phyloP scores from a whole-genome alignment of 2,113 vertebrate genomes.

The Pedionomus torquatus region DNA sequence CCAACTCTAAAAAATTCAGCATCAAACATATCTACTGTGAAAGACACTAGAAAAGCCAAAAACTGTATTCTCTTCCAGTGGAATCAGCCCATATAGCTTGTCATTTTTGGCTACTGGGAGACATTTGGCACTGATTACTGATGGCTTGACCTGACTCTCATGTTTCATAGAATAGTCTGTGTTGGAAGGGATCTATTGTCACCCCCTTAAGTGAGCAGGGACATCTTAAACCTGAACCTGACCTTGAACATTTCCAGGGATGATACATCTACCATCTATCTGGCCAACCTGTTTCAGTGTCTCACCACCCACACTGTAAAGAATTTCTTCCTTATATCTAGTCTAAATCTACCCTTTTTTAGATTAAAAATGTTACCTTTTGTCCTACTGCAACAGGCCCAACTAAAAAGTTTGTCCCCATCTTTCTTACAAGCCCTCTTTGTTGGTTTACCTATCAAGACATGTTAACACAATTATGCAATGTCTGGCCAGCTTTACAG shows the following conservation, averaged over 20 bases:
- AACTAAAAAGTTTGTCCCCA: background rate
- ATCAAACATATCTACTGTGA: background rate
- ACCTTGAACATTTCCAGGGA: background rate
- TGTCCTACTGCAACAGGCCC: background rate
- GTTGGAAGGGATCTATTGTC: background rate
- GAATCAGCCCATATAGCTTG: background rate
- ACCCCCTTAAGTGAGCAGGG: background rate
- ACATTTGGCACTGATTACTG: background rate
- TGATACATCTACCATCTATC: background rate
- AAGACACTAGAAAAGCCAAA: background rate
- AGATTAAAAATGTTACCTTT: background rate
- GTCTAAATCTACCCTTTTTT: background rate
- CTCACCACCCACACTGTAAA: background rate
- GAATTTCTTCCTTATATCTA: background rate
- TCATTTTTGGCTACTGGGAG: background rate
- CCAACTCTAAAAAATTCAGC: background rate
- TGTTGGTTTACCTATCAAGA: background rate
- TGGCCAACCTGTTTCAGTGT: background rate
- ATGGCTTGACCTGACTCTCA: background rate
- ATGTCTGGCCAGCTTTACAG: background rate
- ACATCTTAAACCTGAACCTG: background rate
- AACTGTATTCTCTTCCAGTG: background rate
- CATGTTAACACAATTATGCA: background rate
- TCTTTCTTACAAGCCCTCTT: background rate
- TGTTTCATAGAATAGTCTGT: background rate